Evolutionary conservation across 2,797 vertebrate species (phyloP).

Genomic region (Hydrophis major): DNA sequence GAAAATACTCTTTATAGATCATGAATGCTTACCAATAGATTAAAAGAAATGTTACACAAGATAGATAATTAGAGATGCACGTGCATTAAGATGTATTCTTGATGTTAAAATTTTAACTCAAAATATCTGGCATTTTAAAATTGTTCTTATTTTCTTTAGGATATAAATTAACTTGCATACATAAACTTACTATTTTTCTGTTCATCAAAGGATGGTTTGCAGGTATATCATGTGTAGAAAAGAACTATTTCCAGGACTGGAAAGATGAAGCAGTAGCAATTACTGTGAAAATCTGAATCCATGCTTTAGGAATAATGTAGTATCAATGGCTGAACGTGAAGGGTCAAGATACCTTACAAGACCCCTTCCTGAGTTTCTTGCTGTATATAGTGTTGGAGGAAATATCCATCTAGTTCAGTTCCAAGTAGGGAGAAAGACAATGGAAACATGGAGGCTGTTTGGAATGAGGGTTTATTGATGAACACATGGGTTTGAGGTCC

Average conservation of each 20-base stretch:
- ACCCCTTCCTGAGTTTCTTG: not conserved
- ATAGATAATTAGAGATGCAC: not conserved
- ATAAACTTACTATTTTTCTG: not conserved
- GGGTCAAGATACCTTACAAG: not conserved
- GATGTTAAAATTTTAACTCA: not conserved
- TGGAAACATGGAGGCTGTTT: too few relatives aligned
- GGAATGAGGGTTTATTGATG: too few relatives aligned
- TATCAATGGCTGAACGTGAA: not conserved
- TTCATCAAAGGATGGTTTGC: not conserved
- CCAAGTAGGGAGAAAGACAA: too few relatives aligned
- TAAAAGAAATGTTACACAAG: not conserved
- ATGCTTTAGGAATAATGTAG: not conserved
- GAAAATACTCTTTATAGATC: constrained; percentile 6
- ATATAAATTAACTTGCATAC: not conserved
- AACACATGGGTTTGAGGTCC: too few relatives aligned
- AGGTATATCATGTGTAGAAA: not conserved
- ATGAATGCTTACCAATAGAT: not conserved
- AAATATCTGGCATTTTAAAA: constrained; percentile 1
- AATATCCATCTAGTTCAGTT: too few relatives aligned
- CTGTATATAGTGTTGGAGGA: not conserved
- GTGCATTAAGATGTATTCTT: not conserved
- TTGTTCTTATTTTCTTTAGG: not conserved
- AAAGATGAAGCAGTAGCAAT: not conserved
- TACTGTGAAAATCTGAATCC: not conserved
- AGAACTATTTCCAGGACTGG: not conserved